Evolutionary conservation across 1,140 invertebrate genomes (phyloP).

Genomic region (Eurosta solidaginis): DNA sequence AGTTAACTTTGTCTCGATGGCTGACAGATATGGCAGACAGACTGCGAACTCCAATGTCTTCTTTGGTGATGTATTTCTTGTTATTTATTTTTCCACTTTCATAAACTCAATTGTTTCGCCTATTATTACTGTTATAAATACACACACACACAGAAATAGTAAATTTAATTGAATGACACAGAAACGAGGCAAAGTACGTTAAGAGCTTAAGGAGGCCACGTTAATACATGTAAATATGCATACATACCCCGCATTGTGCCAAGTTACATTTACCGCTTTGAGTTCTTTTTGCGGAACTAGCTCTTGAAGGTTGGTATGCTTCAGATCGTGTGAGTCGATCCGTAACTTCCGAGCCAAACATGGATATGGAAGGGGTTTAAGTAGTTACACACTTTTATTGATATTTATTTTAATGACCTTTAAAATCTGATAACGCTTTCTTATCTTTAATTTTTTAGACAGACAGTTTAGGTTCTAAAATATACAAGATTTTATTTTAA

Average conservation of each 20-base stretch:
- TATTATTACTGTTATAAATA: background rate
- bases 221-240: background rate
- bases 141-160: background rate
- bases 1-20: background rate
- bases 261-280: too few species aligned
- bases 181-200: constrained; percentile 10
- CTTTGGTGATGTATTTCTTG: background rate
- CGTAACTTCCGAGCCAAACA: too few species aligned
- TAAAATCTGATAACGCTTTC: too few species aligned
- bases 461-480: too few species aligned
- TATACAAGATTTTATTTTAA: too few species aligned
- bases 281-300: too few species aligned
- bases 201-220: constrained; percentile 6
- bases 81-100: background rate
- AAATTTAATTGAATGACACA: constrained; percentile 28
- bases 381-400: too few species aligned
- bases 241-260: background rate
- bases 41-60: constrained; percentile 11
- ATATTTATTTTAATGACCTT: too few species aligned
- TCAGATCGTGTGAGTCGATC: background rate
- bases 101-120: background rate
- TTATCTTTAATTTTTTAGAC: too few species aligned
- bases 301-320: too few species aligned
- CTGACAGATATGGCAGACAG: background rate
- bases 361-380: too few species aligned